These are phyloP conservation scores for Ophion ventricosus DNA, from an alignment of 2,888 invertebrate genomes.

Conservation along the genomic window DNA sequence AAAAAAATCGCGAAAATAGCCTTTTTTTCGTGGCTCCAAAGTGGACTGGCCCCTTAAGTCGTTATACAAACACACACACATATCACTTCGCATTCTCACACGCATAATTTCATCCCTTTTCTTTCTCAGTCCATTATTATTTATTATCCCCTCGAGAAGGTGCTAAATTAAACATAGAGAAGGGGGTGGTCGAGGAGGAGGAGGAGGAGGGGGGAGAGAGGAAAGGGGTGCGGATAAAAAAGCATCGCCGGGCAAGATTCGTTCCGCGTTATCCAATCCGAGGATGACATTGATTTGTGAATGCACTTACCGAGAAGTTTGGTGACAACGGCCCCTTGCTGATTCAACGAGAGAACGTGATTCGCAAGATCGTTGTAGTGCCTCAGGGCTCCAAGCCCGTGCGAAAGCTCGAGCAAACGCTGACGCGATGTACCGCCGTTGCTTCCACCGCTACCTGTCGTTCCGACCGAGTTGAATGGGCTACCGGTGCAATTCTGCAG, in stretches of 20 bases:
- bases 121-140: slow-evolving; percentile 51
- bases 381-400: slow-evolving; percentile 89
- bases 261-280: slow-evolving; percentile 19
- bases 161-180: slow-evolving; percentile 27
- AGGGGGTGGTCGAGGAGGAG: neutral
- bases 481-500: slow-evolving; percentile 79
- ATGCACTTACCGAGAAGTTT: slow-evolving; percentile 92
- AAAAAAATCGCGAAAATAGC: no score
- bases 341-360: slow-evolving; percentile 91
- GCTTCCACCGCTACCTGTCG: slow-evolving; percentile 70
- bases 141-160: slow-evolving; percentile 39
- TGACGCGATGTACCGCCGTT: slow-evolving; percentile 87
- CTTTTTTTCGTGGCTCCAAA: no score
- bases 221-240: neutral
- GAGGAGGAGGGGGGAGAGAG: neutral
- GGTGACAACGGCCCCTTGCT: slow-evolving; percentile 94
- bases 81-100: slow-evolving; percentile 52
- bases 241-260: neutral
- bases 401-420: slow-evolving; percentile 91
- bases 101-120: slow-evolving; percentile 16
- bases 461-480: slow-evolving; percentile 72
- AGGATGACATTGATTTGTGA: slow-evolving; percentile 58
- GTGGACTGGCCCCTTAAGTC: no score
- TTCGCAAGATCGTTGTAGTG: slow-evolving; percentile 94
- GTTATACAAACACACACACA: slow-evolving; percentile 58